These are phyloP conservation scores for Porites lutea DNA, from an alignment of 64 coral and sea anemone genomes.

Conservation along the genomic window DNA sequence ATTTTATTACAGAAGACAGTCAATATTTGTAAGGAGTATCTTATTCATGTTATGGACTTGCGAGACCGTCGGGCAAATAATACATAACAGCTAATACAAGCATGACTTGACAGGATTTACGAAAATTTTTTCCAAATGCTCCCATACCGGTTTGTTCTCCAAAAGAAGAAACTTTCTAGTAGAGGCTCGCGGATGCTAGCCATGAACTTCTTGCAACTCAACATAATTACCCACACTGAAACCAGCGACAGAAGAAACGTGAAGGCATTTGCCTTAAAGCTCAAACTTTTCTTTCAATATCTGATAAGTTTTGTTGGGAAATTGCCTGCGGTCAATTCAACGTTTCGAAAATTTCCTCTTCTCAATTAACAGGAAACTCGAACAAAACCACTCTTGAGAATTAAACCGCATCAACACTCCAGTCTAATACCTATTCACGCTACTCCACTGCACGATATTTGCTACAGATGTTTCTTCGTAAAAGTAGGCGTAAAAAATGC, in stretches of 20 bases:
- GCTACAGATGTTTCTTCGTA: neutral
- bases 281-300: slow-evolving; percentile 9
- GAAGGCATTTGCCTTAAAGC: neutral
- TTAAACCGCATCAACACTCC: neutral
- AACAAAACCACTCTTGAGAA: slow-evolving; percentile 1
- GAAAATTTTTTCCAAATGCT: too few species aligned
- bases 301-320: slow-evolving; percentile 7
- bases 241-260: neutral
- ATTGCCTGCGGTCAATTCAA: slow-evolving; percentile 5
- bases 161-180: too few species aligned
- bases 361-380: neutral
- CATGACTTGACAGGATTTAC: too few species aligned
- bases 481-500: neutral
- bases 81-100: too few species aligned
- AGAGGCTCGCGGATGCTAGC: too few species aligned
- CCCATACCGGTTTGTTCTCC: neutral
- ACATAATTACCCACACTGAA: too few species aligned
- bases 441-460: neutral
- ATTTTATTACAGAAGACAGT: too few species aligned
- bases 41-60: too few species aligned
- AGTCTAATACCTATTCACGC: neutral
- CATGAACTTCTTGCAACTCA: too few species aligned
- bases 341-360: neutral
- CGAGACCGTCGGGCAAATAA: too few species aligned
- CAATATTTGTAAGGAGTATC: too few species aligned